phyloP scores from a whole-genome alignment of 2,113 vertebrate species.

The Caranx ignobilis region DNA sequence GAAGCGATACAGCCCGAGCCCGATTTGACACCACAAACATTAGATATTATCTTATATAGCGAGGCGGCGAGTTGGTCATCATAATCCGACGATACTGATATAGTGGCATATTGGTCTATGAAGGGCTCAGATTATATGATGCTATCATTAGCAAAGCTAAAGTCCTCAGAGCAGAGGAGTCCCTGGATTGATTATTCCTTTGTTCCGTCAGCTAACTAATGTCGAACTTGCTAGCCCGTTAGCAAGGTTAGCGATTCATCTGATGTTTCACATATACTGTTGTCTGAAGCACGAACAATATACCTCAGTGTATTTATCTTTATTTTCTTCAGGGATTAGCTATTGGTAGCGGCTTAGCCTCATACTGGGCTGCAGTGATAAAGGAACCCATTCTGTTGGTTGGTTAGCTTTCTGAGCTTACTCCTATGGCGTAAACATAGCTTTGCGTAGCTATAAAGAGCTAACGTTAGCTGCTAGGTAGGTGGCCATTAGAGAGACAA shows the following conservation, averaged over 20 bases:
- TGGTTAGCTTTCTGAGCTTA: constrained; percentile 37
- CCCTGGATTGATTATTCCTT: constrained; percentile 79
- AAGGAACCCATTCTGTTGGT: constrained; percentile 35
- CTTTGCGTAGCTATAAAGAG: constrained; percentile 56
- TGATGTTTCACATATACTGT: neutral
- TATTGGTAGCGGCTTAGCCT: neutral
- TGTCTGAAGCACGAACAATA: neutral
- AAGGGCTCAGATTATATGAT: neutral
- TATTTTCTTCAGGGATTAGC: neutral
- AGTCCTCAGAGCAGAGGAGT: constrained; percentile 56
- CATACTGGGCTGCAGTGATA: constrained; percentile 9
- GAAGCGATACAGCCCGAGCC: constrained; percentile 3
- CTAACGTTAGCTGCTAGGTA: constrained; percentile 57
- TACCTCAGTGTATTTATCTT: neutral
- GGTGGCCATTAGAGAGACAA: constrained; percentile 32
- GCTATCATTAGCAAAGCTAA: constrained; percentile 11
- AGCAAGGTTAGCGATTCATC: constrained; percentile 37
- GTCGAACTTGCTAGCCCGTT: constrained; percentile 69
- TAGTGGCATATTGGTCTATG: neutral
- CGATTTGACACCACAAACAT: constrained; percentile 11
- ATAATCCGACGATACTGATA: neutral
- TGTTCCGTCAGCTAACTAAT: constrained; percentile 79
- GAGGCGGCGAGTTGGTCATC: neutral
- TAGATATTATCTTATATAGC: neutral
- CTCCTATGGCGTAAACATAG: constrained; percentile 71